Percentiles rank a stretch among this genome's conserved stretches.
Evolutionary conservation across 2,113 vertebrate species (phyloP).

Genomic region (Cyanistes caeruleus): DNA sequence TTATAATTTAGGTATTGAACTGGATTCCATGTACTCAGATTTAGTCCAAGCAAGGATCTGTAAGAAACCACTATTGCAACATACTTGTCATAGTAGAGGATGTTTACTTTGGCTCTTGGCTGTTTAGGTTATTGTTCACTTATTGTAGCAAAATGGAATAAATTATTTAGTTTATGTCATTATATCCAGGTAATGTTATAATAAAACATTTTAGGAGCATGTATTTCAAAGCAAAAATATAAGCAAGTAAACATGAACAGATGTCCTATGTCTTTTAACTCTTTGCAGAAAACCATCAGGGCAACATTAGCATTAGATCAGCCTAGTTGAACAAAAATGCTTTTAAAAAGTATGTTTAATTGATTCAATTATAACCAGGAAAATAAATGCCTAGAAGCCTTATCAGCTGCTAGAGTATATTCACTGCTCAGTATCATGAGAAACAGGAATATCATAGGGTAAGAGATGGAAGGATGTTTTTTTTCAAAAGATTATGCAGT

Average conservation of each 20-base stretch:
- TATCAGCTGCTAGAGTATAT: neutral
- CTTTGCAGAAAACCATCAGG: neutral
- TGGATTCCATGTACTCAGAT: neutral
- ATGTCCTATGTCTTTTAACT: neutral
- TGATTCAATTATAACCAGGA: neutral
- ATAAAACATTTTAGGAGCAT: constrained; percentile 15
- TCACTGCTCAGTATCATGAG: neutral
- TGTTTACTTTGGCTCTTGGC: constrained; percentile 19
- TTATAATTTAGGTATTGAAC: neutral
- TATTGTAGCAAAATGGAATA: constrained; percentile 5
- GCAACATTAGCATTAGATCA: constrained; percentile 8
- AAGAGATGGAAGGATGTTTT: neutral
- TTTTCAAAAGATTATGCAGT: neutral
- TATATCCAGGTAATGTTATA: neutral
- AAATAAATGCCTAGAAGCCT: neutral
- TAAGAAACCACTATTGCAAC: neutral
- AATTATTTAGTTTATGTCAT: constrained; percentile 4
- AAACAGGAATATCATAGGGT: neutral
- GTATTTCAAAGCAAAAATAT: constrained; percentile 13
- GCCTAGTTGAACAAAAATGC: neutral
- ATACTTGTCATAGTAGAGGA: neutral
- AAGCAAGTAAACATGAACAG: constrained; percentile 38
- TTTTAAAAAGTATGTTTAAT: neutral
- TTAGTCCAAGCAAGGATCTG: neutral
- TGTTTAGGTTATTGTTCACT: neutral